phyloP scores from a whole-genome alignment of 2,113 vertebrate genomes.

The Sylvietta virens region DNA sequence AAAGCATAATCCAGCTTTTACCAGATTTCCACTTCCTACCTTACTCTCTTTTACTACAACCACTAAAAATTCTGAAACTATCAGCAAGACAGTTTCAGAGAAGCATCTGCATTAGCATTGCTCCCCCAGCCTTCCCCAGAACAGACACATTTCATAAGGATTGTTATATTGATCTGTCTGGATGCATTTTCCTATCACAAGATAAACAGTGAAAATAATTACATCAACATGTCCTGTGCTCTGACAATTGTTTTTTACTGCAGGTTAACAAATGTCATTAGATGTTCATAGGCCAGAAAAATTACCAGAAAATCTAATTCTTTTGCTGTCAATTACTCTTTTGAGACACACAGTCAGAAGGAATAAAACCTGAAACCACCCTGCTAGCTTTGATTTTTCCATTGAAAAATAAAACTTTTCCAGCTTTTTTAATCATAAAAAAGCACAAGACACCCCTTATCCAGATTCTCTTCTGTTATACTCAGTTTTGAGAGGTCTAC shows the following conservation, averaged over 20 bases:
- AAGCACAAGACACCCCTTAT: background rate
- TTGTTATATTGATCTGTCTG: background rate
- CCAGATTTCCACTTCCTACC: background rate
- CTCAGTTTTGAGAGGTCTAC: background rate
- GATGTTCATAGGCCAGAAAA: background rate
- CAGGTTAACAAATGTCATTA: conserved; percentile 28
- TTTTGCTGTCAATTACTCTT: background rate
- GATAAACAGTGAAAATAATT: conserved; percentile 23
- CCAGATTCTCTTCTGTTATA: background rate
- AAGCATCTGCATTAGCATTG: background rate
- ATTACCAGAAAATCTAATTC: background rate
- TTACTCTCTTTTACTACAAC: background rate
- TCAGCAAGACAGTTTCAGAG: background rate
- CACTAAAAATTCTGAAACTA: background rate
- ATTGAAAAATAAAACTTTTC: background rate
- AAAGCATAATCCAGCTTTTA: background rate
- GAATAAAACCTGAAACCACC: background rate
- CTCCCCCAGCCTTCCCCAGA: background rate
- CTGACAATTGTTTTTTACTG: background rate
- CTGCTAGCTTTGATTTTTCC: background rate
- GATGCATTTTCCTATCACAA: background rate
- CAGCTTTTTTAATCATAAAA: background rate
- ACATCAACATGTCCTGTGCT: background rate
- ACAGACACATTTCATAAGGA: background rate
- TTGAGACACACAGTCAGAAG: background rate